phyloP scores from a whole-genome alignment of 2,113 vertebrate genomes.

The Tyrannus savana region DNA sequence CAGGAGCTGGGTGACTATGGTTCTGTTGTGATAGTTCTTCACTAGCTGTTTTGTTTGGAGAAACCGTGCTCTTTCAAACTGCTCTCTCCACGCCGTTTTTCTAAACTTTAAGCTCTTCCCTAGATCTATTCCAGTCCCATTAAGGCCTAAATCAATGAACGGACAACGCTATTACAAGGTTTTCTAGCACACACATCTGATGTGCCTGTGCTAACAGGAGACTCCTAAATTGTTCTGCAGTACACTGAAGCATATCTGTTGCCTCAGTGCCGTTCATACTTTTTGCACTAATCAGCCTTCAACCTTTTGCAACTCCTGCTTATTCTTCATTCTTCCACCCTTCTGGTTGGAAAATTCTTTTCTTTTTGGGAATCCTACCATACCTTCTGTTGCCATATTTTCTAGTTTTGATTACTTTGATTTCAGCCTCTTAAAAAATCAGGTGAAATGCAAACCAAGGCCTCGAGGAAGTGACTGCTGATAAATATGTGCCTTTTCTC shows the following conservation, averaged over 20 bases:
- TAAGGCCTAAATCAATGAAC: not conserved
- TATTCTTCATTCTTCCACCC: not conserved
- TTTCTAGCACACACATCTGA: not conserved
- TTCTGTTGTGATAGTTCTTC: not conserved
- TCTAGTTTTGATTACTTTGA: not conserved
- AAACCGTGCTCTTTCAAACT: not conserved
- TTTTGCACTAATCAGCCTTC: not conserved
- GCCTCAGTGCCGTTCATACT: not conserved
- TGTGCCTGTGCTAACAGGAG: not conserved
- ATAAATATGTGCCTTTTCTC: not conserved
- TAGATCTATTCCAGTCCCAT: not conserved
- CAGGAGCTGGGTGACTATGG: not conserved
- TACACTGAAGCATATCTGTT: not conserved
- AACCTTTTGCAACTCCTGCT: not conserved
- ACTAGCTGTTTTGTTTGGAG: not conserved
- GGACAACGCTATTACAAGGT: not conserved
- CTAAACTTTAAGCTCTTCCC: not conserved
- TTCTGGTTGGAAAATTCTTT: not conserved
- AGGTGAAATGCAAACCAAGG: not conserved
- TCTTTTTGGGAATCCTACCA: not conserved
- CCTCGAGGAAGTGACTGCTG: not conserved
- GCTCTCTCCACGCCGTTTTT: not conserved
- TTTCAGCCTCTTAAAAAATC: not conserved
- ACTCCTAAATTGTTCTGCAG: not conserved
- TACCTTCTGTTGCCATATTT: not conserved